Conservation (phyloP, 2,113 vertebrate genomes). For the Hyperopisus bebe region DNA sequence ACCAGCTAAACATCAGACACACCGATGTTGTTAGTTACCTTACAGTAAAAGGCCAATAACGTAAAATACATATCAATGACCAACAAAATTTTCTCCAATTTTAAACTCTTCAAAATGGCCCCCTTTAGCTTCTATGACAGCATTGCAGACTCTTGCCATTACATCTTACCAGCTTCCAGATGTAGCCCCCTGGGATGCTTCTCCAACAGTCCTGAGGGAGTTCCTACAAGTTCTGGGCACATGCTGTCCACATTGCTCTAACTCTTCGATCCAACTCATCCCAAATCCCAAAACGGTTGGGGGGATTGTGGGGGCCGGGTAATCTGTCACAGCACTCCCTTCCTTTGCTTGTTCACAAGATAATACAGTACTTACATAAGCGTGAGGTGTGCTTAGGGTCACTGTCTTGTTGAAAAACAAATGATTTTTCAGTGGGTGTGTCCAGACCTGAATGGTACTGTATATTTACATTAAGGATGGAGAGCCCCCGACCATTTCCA, state of each 20-base stretch:
- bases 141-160: background rate
- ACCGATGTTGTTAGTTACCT: background rate
- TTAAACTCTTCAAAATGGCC: background rate
- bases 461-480: background rate
- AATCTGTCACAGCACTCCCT: background rate
- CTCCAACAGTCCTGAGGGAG: background rate
- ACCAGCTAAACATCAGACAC: background rate
- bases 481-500: background rate
- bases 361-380: background rate
- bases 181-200: background rate
- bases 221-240: background rate
- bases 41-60: background rate
- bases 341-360: background rate
- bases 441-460: background rate
- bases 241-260: background rate
- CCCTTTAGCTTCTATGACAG: background rate
- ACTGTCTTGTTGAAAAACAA: background rate
- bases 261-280: background rate
- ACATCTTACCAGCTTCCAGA: background rate
- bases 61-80: background rate
- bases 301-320: background rate
- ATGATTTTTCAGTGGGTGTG: background rate
- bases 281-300: background rate
- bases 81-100: background rate
- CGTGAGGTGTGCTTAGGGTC: background rate